A percentile compares a stretch with the other conserved stretches of the same genome.
Conservation (phyloP, 1,140 invertebrate genomes). For the Drosophila triauraria region DNA sequence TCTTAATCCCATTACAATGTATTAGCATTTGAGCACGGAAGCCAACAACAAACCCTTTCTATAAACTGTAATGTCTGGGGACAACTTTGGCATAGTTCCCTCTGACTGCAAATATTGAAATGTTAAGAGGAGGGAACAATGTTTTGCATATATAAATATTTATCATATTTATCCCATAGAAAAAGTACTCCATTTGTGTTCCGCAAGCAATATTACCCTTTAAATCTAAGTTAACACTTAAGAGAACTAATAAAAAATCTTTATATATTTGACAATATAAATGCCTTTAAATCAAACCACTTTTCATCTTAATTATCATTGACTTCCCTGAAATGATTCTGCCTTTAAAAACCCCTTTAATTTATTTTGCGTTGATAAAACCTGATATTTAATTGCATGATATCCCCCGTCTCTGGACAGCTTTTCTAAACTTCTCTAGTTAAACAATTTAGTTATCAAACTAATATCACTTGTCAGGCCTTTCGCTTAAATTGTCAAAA, state of each 20-base stretch:
- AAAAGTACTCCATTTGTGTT: background rate
- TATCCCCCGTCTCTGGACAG: background rate
- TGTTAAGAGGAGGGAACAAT: background rate
- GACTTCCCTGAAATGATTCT: background rate
- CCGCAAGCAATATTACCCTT: background rate
- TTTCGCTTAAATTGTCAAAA: constrained; percentile 25
- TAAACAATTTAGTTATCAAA: constrained; percentile 20
- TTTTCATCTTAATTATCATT: background rate
- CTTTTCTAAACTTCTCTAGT: background rate
- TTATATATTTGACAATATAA: background rate
- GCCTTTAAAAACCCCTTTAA: background rate
- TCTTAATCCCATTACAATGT: constrained; percentile 10
- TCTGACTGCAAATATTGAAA: background rate
- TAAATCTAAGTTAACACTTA: background rate
- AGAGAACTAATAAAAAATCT: background rate
- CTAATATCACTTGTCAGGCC: constrained; percentile 9
- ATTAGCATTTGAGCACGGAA: constrained; percentile 12
- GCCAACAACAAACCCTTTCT: too few species aligned
- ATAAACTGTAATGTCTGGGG: background rate
- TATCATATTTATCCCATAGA: background rate
- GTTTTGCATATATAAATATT: background rate
- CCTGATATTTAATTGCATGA: background rate
- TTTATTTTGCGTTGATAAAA: background rate
- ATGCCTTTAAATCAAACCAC: background rate
- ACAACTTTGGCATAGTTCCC: background rate